phyloP scores from a whole-genome alignment of 2,888 invertebrate genomes.

The Rhagophthalmus giganteus region DNA sequence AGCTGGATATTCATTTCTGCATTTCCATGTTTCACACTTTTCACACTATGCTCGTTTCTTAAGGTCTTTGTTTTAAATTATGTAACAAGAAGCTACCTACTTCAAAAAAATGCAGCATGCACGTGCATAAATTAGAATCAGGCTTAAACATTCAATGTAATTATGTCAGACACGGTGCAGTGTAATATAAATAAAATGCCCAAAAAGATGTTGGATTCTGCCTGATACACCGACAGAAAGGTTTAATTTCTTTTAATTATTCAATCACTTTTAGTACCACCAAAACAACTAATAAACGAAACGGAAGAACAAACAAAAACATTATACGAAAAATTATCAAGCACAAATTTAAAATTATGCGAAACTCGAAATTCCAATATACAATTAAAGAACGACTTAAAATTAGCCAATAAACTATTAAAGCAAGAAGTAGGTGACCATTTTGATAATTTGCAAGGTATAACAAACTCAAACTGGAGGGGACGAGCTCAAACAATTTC shows the following conservation, averaged over 20 bases:
- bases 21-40: neutral
- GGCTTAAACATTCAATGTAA: no score
- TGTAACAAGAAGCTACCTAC: no score
- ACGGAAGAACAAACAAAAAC: slow-evolving; percentile 63
- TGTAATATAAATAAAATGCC: no score
- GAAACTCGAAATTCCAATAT: slow-evolving; percentile 71
- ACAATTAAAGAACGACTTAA: slow-evolving; percentile 71
- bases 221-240: neutral
- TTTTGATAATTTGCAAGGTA: slow-evolving; percentile 64
- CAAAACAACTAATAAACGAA: slow-evolving; percentile 41
- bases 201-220: neutral
- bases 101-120: no score
- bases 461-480: slow-evolving; percentile 70
- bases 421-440: slow-evolving; percentile 77
- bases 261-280: slow-evolving; percentile 3
- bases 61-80: no score
- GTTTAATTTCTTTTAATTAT: slow-evolving; percentile 12
- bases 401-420: slow-evolving; percentile 72
- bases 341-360: slow-evolving; percentile 65
- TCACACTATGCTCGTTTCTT: no score
- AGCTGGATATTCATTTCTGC: neutral
- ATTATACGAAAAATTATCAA: slow-evolving; percentile 63
- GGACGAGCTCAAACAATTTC: slow-evolving; percentile 78
- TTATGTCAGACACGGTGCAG: no score
- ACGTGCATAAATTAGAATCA: no score